Percentiles rank a stretch among this genome's conserved stretches.
Evolutionary conservation across 2,113 vertebrate genomes (phyloP).

Genomic region (Lagopus leucura): DNA sequence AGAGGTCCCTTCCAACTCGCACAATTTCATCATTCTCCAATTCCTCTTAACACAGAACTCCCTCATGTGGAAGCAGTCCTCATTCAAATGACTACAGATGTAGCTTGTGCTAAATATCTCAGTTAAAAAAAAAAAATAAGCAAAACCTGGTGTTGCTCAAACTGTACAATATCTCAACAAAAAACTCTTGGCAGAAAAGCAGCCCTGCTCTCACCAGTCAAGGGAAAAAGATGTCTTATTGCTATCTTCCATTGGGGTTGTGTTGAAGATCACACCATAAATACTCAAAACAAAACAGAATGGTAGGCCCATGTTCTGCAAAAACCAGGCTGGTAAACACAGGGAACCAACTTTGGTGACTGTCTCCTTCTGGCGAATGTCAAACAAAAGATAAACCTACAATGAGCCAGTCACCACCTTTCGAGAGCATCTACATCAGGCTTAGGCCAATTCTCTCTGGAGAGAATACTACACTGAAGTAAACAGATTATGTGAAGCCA

Average conservation of each 20-base stretch:
- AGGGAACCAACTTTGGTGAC: not conserved
- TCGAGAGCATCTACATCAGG: not conserved
- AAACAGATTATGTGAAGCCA: not conserved
- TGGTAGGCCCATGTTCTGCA: rapidly evolving
- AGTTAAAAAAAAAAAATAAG: not conserved
- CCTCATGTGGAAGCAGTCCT: not conserved
- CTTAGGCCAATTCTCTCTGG: not conserved
- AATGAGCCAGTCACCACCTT: not conserved
- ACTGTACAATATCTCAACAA: not conserved
- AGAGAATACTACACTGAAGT: not conserved
- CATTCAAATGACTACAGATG: not conserved
- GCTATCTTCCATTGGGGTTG: not conserved
- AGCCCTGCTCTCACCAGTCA: not conserved
- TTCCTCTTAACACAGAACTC: not conserved
- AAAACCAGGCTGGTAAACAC: not conserved
- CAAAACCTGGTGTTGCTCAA: not conserved
- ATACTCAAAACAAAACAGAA: not conserved
- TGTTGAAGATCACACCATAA: not conserved
- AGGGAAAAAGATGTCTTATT: not conserved
- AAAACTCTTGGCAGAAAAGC: not conserved
- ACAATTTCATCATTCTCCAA: too few relatives aligned
- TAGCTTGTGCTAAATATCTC: not conserved
- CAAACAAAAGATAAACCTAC: not conserved
- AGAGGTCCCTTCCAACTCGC: too few relatives aligned
- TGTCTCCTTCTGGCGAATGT: not conserved